A percentile compares a stretch with the other conserved stretches of the same genome.
Conservation (phyloP, 1,140 invertebrate genomes). For the Drosophila baimaii region DNA sequence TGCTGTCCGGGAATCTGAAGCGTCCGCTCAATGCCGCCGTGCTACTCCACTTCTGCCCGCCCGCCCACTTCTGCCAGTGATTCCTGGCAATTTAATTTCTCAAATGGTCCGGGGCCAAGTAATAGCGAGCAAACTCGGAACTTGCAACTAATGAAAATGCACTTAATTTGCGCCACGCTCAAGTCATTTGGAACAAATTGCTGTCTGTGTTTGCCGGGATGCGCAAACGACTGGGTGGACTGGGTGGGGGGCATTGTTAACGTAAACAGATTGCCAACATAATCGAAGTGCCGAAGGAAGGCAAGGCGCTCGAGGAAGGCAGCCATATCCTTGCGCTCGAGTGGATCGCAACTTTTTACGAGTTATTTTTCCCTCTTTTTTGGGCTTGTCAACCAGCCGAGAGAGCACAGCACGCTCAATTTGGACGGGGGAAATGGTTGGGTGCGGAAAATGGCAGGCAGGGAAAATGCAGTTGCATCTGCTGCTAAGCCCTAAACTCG, state of each 20-base stretch:
- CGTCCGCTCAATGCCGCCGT: neutral
- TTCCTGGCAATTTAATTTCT: slow-evolving; percentile 57
- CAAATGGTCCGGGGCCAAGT: slow-evolving; percentile 47
- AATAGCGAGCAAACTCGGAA: slow-evolving; percentile 44
- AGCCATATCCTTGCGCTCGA: slow-evolving; percentile 33
- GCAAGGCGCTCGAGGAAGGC: slow-evolving; percentile 5
- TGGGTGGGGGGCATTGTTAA: slow-evolving; percentile 36
- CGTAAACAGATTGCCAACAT: slow-evolving; percentile 53
- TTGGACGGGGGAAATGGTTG: slow-evolving; percentile 31
- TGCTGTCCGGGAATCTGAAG: slow-evolving; percentile 26
- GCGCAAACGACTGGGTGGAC: neutral
- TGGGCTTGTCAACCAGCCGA: slow-evolving; percentile 34
- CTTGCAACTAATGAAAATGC: slow-evolving; percentile 66
- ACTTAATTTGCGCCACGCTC: slow-evolving; percentile 61
- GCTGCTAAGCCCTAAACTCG: slow-evolving; percentile 30
- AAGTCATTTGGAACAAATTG: slow-evolving; percentile 61
- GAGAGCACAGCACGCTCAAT: slow-evolving; percentile 39
- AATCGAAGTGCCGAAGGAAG: slow-evolving; percentile 40
- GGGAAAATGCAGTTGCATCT: slow-evolving; percentile 18
- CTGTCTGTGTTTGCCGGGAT: slow-evolving; percentile 33
- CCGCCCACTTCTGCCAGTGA: neutral
- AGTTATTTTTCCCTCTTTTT: slow-evolving; percentile 20
- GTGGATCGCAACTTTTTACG: slow-evolving; percentile 23
- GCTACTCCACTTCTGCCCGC: neutral
- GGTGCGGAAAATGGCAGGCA: slow-evolving; percentile 21